Conservation (phyloP, 1,140 invertebrate species). For the Daktulosphaira vitifoliae region DNA sequence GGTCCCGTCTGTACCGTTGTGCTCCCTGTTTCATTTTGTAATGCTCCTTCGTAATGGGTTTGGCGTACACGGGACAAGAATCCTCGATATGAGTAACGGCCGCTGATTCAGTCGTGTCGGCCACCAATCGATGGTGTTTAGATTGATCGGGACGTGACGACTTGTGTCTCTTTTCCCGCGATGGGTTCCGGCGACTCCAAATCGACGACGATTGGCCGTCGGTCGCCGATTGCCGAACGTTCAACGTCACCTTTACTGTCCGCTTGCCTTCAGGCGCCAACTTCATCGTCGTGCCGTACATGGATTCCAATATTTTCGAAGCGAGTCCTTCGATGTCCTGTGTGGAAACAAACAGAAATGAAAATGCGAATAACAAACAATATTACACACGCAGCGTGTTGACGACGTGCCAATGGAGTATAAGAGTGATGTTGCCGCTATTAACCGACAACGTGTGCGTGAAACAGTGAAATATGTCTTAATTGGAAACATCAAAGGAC, state of each 20-base stretch:
- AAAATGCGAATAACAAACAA: background rate
- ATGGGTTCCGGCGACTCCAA: background rate
- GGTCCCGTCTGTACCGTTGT: background rate
- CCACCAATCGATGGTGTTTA: too few species aligned
- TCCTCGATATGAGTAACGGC: too few species aligned
- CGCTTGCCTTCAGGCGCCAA: background rate
- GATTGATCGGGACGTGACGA: background rate
- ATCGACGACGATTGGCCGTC: background rate
- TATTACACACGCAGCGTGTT: background rate
- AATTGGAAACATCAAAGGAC: slow-evolving; percentile 31
- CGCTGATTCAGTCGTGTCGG: too few species aligned
- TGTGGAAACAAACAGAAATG: background rate
- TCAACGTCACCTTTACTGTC: slow-evolving; percentile 8
- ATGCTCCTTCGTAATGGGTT: too few species aligned
- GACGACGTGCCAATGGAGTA: slow-evolving; percentile 2
- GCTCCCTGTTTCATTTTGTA: background rate
- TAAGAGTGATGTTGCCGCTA: background rate
- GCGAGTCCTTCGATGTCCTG: slow-evolving; percentile 22
- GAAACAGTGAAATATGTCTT: slow-evolving; percentile 25
- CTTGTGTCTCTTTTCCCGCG: background rate
- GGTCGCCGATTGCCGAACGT: background rate
- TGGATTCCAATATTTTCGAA: slow-evolving; percentile 21
- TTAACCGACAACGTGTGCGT: slow-evolving; percentile 22
- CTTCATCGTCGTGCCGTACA: slow-evolving; percentile 20
- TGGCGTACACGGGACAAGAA: too few species aligned